A percentile compares a stretch with the other conserved stretches of the same genome.
Conservation (phyloP, 2,888 invertebrate species). For the Drosophila eohydei region DNA sequence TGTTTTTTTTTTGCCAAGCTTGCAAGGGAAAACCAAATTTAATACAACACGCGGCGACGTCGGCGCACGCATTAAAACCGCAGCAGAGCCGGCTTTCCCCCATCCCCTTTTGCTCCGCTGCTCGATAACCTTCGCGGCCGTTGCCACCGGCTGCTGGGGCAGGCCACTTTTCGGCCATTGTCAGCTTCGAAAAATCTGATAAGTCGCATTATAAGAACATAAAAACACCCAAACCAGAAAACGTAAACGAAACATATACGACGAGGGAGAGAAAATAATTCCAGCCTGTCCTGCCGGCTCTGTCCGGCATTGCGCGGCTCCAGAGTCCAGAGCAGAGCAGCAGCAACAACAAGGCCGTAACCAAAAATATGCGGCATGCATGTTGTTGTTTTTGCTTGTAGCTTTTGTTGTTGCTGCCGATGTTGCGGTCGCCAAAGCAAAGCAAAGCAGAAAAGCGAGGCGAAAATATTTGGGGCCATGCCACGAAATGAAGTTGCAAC, state of each 20-base stretch:
- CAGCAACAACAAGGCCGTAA: conserved; percentile 67
- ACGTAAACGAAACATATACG: conserved; percentile 64
- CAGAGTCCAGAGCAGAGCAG: conserved; percentile 45
- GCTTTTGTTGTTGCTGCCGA: conserved; percentile 21
- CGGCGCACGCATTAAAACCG: conserved; percentile 66
- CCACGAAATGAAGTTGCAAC: conserved; percentile 80
- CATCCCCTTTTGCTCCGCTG: neutral
- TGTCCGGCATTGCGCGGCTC: conserved; percentile 13
- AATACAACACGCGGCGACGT: conserved; percentile 55
- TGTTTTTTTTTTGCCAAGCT: conserved; percentile 28
- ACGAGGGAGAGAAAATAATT: conserved; percentile 75
- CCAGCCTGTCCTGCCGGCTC: conserved; percentile 34
- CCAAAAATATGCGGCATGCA: conserved; percentile 75
- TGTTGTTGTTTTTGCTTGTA: conserved; percentile 53
- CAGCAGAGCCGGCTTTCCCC: conserved; percentile 43
- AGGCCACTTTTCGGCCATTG: conserved; percentile 77
- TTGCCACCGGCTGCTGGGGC: conserved; percentile 59
- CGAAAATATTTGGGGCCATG: conserved; percentile 77
- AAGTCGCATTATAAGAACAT: conserved; percentile 82
- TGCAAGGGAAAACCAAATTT: conserved; percentile 61
- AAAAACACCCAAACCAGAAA: conserved; percentile 79
- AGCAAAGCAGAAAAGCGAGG: conserved; percentile 47
- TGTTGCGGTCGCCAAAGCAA: conserved; percentile 63
- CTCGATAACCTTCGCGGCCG: conserved; percentile 66
- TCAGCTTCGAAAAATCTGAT: conserved; percentile 79